phyloP scores from a whole-genome alignment of 2,113 vertebrate genomes.

The Hypocryptadius cinnamomeus region DNA sequence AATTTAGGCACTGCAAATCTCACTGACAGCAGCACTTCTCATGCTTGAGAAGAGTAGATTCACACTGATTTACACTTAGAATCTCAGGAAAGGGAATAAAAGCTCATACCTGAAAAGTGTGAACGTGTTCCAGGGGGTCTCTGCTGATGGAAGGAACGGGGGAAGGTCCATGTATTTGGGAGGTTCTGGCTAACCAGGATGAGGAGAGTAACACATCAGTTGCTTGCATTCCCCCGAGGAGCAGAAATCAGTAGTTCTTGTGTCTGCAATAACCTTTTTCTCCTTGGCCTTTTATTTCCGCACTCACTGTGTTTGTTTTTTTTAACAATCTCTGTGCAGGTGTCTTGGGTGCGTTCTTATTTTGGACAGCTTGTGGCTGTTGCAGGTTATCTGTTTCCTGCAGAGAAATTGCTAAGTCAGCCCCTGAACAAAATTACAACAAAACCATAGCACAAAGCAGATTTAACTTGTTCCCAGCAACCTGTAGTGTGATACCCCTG shows the following conservation, averaged over 20 bases:
- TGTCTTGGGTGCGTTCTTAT: neutral
- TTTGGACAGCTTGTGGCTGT: neutral
- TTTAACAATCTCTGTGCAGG: neutral
- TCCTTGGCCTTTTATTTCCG: neutral
- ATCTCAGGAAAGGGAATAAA: neutral
- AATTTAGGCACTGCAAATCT: no score
- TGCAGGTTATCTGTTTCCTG: neutral
- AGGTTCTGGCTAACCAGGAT: neutral
- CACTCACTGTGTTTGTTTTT: neutral
- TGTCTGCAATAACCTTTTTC: neutral
- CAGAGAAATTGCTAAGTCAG: neutral
- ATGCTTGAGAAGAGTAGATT: neutral
- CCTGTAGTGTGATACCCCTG: neutral
- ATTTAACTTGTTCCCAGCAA: neutral
- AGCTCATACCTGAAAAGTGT: neutral
- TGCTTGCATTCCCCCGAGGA: rapidly evolving
- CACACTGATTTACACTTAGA: neutral
- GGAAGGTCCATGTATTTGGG: neutral
- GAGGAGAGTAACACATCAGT: neutral
- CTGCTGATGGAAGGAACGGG: neutral
- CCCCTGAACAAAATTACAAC: neutral
- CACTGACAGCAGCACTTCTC: no score
- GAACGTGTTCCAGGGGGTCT: rapidly evolving
- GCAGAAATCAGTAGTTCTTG: neutral
- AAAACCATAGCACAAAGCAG: neutral